phyloP scores from a whole-genome alignment of 2,797 vertebrate species.

The Nannoperca obscura region DNA sequence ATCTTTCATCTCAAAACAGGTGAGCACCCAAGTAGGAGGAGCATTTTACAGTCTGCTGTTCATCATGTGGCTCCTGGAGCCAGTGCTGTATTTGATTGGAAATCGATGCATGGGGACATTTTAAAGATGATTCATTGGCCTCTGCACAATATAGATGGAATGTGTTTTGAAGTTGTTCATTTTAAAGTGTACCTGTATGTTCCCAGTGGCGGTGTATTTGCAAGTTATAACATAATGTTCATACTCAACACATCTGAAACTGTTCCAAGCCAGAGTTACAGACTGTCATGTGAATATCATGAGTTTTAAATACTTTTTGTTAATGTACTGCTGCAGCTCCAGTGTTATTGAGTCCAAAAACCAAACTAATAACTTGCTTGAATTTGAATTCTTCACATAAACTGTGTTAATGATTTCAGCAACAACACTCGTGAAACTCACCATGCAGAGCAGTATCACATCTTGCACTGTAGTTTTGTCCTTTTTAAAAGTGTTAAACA shows the following conservation, averaged over 20 bases:
- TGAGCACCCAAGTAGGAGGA: background rate
- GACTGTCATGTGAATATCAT: background rate
- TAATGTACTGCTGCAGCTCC: constrained; percentile 11
- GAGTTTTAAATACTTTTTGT: too few species aligned
- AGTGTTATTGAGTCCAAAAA: constrained; percentile 4
- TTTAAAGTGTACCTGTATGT: constrained; percentile 13
- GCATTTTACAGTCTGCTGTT: background rate
- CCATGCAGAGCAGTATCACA: constrained; percentile 3
- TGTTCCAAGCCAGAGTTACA: constrained; percentile 13
- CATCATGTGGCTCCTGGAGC: background rate
- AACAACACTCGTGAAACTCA: too few species aligned
- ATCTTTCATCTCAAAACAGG: background rate
- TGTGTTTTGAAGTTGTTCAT: constrained; percentile 16
- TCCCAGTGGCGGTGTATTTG: background rate
- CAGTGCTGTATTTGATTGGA: background rate
- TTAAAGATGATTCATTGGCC: background rate
- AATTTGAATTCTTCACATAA: constrained; percentile 1
- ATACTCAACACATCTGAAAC: constrained; percentile 9
- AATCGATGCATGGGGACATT: background rate
- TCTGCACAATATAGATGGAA: constrained; percentile 14
- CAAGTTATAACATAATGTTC: background rate
- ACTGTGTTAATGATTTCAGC: background rate
- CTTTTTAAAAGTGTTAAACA: background rate
- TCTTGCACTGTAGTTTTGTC: background rate
- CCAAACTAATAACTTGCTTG: background rate